These are phyloP conservation scores for Baronia brevicornis DNA, from an alignment of 2,888 invertebrate species.

Conservation along the genomic window DNA sequence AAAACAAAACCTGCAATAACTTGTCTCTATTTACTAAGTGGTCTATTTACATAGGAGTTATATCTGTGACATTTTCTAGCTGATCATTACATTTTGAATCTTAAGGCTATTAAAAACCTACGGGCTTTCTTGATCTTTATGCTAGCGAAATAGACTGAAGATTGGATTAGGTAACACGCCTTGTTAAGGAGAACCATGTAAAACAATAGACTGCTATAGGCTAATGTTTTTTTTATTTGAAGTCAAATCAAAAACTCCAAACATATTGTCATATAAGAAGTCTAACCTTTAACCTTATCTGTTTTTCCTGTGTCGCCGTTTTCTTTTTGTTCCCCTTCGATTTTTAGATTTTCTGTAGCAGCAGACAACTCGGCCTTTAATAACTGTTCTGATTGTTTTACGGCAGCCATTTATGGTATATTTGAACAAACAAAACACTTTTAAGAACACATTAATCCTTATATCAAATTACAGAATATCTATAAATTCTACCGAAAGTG, in stretches of 20 bases:
- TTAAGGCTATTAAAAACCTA: too few relatives aligned
- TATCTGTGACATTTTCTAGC: too few relatives aligned
- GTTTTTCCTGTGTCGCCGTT: constrained; percentile 45
- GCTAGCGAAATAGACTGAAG: too few relatives aligned
- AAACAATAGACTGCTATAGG: neutral
- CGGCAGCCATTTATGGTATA: constrained; percentile 51
- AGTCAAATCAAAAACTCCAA: neutral
- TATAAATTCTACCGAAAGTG: constrained; percentile 1
- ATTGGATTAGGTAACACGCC: too few relatives aligned
- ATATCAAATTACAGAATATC: constrained; percentile 2
- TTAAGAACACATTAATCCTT: neutral
- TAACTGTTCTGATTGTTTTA: constrained; percentile 38
- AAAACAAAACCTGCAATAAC: too few relatives aligned
- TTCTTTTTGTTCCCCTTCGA: constrained; percentile 49
- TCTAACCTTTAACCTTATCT: constrained; percentile 63
- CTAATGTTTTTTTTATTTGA: neutral
- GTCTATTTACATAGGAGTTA: too few relatives aligned
- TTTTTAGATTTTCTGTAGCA: constrained; percentile 41
- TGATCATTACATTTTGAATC: too few relatives aligned
- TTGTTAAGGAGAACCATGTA: too few relatives aligned
- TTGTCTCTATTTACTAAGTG: too few relatives aligned
- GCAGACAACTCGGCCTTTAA: constrained; percentile 32
- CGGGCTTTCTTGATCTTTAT: too few relatives aligned
- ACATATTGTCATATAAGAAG: constrained; percentile 1
- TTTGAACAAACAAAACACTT: neutral